Percentiles rank a stretch among this genome's conserved stretches.
These are phyloP conservation scores for Amniataba percoides DNA, from an alignment of 2,797 vertebrate species.

Conservation along the genomic window DNA sequence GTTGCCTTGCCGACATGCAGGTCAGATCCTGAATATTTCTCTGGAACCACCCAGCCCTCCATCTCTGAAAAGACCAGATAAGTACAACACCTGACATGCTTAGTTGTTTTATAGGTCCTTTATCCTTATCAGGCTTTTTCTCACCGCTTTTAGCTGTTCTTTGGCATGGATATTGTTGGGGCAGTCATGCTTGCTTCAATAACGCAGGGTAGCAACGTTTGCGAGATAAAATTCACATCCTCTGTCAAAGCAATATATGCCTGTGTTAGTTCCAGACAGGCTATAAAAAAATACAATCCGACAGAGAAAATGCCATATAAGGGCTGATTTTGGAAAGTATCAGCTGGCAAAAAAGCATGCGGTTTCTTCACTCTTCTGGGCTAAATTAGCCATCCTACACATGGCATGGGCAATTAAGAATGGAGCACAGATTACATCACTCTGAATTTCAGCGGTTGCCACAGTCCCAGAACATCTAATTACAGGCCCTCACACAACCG, in stretches of 20 bases:
- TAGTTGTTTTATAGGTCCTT: slow-evolving; percentile 29
- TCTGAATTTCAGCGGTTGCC: slow-evolving; percentile 62
- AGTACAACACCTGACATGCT: slow-evolving; percentile 35
- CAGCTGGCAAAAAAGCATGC: slow-evolving; percentile 1
- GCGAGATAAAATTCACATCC: slow-evolving; percentile 18
- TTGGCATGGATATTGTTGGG: slow-evolving; percentile 17
- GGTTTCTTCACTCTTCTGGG: slow-evolving; percentile 29
- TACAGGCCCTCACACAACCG: slow-evolving; percentile 62
- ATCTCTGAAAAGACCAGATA: slow-evolving; percentile 48
- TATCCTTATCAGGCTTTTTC: slow-evolving; percentile 30
- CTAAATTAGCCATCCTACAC: slow-evolving; percentile 62
- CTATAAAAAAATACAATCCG: slow-evolving; percentile 28
- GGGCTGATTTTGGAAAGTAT: slow-evolving; percentile 33
- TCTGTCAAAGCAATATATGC: slow-evolving; percentile 28
- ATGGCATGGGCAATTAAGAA: slow-evolving; percentile 64
- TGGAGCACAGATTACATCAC: slow-evolving; percentile 69
- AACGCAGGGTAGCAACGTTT: slow-evolving; percentile 19
- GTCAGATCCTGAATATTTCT: slow-evolving; percentile 57
- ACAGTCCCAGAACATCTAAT: slow-evolving; percentile 74
- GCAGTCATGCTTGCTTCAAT: slow-evolving; percentile 10
- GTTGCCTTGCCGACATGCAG: slow-evolving; percentile 50
- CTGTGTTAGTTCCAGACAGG: slow-evolving; percentile 38
- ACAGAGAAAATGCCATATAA: slow-evolving; percentile 26
- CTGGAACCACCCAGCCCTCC: slow-evolving; percentile 24
- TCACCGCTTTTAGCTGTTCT: slow-evolving; percentile 16